Conservation (phyloP, 2,888 invertebrate species). For the Exephanes ischioxanthus region DNA sequence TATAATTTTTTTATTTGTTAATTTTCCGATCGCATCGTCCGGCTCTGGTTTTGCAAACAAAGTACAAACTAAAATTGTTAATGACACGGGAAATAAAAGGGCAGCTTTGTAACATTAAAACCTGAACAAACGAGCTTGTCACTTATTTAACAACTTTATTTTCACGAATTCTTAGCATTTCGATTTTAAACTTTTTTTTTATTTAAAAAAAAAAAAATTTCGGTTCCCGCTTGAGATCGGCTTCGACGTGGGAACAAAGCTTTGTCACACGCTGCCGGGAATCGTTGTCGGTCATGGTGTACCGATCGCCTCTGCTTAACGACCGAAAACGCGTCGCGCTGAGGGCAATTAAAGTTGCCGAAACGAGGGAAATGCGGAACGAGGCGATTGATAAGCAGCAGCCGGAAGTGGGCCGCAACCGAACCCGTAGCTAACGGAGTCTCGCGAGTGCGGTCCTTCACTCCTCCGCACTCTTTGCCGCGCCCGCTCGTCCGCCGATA, state of each 20-base stretch:
- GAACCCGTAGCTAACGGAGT: slow-evolving; percentile 75
- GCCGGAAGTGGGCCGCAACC: slow-evolving; percentile 81
- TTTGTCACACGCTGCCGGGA: slow-evolving; percentile 39
- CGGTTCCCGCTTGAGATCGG: slow-evolving; percentile 39
- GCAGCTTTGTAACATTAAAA: too few species aligned
- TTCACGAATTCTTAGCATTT: not conserved
- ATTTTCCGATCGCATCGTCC: too few species aligned
- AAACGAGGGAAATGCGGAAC: slow-evolving; percentile 78
- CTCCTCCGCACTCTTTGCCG: slow-evolving; percentile 36
- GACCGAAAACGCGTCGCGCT: slow-evolving; percentile 50
- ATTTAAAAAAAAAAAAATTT: too few species aligned
- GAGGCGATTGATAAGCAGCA: slow-evolving; percentile 81
- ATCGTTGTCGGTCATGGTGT: not conserved
- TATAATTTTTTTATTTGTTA: too few species aligned
- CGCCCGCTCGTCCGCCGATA: slow-evolving; percentile 57
- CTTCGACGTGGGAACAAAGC: slow-evolving; percentile 46
- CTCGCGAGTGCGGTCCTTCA: slow-evolving; percentile 45
- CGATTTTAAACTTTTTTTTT: slow-evolving; percentile 46
- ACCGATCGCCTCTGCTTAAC: slow-evolving; percentile 39
- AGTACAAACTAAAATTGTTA: too few species aligned
- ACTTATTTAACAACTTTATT: too few species aligned
- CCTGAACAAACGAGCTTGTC: too few species aligned
- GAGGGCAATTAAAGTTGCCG: slow-evolving; percentile 76
- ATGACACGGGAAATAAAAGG: too few species aligned
- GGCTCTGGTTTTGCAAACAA: too few species aligned